These are phyloP conservation scores for Oreochromis spilurus DNA, from an alignment of 2,113 vertebrate genomes.

Conservation along the genomic window DNA sequence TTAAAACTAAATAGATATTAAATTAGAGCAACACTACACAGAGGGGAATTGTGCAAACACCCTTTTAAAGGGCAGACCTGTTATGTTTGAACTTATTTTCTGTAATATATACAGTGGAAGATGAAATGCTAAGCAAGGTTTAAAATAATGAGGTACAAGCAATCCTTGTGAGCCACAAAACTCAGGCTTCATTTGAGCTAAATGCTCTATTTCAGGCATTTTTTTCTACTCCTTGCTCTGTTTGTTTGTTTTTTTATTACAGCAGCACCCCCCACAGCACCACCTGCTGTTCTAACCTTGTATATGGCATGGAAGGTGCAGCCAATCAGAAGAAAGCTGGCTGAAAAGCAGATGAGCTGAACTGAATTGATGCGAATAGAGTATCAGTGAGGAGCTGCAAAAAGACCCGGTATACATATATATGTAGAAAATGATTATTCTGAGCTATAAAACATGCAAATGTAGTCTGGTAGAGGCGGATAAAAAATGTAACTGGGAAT, in stretches of 20 bases:
- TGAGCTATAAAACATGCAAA: not conserved
- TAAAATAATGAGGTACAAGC: not conserved
- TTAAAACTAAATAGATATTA: not conserved
- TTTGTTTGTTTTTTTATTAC: accelerated
- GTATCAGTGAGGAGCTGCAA: not conserved
- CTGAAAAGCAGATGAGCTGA: not conserved
- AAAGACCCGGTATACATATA: not conserved
- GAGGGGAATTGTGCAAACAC: not conserved
- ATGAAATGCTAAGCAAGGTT: not conserved
- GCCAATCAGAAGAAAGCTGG: not conserved
- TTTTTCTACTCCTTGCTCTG: not conserved
- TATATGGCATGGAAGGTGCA: not conserved
- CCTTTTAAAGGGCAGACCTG: not conserved
- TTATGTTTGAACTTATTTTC: not conserved
- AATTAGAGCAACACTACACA: not conserved
- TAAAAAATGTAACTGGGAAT: not conserved
- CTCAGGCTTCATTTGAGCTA: not conserved
- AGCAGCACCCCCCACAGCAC: not conserved
- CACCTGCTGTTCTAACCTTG: not conserved
- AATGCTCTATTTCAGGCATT: not conserved
- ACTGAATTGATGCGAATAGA: not conserved
- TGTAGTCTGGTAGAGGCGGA: not conserved
- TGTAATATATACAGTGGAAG: not conserved
- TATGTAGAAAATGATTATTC: not conserved
- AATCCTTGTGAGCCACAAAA: not conserved